Percentiles rank a stretch among this genome's conserved stretches.
Evolutionary conservation across 2,888 invertebrate species (phyloP).

Genomic region (Eilema griseolum): DNA sequence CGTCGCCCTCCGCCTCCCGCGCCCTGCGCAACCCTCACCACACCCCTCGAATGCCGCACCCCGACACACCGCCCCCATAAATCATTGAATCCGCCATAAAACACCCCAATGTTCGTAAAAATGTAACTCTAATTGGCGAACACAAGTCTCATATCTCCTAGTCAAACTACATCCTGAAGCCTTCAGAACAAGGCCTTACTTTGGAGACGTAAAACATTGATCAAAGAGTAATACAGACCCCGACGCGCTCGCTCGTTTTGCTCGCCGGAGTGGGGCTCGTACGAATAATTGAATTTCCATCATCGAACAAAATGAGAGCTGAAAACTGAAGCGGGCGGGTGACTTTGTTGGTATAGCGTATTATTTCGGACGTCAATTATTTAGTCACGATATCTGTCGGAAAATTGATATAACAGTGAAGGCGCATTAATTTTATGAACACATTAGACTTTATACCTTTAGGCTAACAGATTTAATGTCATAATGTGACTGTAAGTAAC

Average conservation of each 20-base stretch:
- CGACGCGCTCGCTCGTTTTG: slow-evolving; percentile 67
- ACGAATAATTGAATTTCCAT: slow-evolving; percentile 86
- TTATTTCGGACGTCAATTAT: slow-evolving; percentile 84
- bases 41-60: slow-evolving; percentile 72
- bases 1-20: slow-evolving; percentile 75
- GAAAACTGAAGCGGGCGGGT: slow-evolving; percentile 83
- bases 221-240: slow-evolving; percentile 77
- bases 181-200: slow-evolving; percentile 65
- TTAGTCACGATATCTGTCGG: slow-evolving; percentile 76
- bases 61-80: slow-evolving; percentile 84
- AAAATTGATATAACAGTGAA: slow-evolving; percentile 72
- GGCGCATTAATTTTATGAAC: slow-evolving; percentile 56
- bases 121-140: slow-evolving; percentile 85
- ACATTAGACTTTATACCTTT: slow-evolving; percentile 34
- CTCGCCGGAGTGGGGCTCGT: slow-evolving; percentile 71
- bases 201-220: slow-evolving; percentile 79
- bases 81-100: slow-evolving; percentile 87
- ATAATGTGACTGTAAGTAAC: slow-evolving; percentile 3
- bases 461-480: slow-evolving; percentile 36
- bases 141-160: slow-evolving; percentile 79
- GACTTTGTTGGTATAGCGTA: slow-evolving; percentile 83
- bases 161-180: slow-evolving; percentile 72
- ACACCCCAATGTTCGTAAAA: slow-evolving; percentile 85
- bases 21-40: slow-evolving; percentile 79
- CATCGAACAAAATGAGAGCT: slow-evolving; percentile 85